Conservation (phyloP, 1,140 invertebrate species). For the Steinernema khuongi region DNA sequence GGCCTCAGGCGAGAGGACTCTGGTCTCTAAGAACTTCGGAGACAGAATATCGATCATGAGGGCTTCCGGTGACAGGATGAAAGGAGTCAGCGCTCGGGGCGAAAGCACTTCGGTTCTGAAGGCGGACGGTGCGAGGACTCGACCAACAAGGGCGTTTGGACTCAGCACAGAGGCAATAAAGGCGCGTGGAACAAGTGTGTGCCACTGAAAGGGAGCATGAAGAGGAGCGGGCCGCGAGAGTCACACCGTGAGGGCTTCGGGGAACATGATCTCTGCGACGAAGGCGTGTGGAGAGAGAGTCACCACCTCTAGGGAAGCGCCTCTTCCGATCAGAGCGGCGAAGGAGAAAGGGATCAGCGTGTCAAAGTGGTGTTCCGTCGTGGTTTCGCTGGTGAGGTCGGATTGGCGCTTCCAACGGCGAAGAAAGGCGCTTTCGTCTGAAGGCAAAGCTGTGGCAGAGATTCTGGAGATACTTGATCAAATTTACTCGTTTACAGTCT, state of each 20-base stretch:
- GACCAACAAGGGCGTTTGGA: constrained; percentile 29
- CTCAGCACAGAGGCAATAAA: constrained; percentile 32
- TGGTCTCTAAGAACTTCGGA: constrained; percentile 27
- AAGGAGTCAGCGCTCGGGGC: constrained; percentile 32
- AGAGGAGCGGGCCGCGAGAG: background rate
- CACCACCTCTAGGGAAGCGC: constrained; percentile 25
- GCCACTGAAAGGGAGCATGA: background rate
- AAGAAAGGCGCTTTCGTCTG: too few relatives aligned
- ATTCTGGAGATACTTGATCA: too few relatives aligned
- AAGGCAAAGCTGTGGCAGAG: too few relatives aligned
- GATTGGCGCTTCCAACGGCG: too few relatives aligned
- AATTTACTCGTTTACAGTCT: too few relatives aligned
- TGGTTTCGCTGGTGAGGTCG: background rate
- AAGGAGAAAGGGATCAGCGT: constrained; percentile 24
- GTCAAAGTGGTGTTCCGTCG: background rate
- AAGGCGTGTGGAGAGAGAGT: constrained; percentile 31
- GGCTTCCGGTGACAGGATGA: constrained; percentile 36
- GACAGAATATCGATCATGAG: constrained; percentile 32
- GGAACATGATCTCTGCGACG: constrained; percentile 22
- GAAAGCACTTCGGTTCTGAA: constrained; percentile 37
- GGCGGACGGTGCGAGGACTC: constrained; percentile 36
- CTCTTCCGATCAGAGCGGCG: constrained; percentile 17
- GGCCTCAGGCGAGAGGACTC: constrained; percentile 33
- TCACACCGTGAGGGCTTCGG: constrained; percentile 27
- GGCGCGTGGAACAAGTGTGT: constrained; percentile 25